phyloP scores from a whole-genome alignment of 2,888 invertebrate species.

The Luperina nickerlii region DNA sequence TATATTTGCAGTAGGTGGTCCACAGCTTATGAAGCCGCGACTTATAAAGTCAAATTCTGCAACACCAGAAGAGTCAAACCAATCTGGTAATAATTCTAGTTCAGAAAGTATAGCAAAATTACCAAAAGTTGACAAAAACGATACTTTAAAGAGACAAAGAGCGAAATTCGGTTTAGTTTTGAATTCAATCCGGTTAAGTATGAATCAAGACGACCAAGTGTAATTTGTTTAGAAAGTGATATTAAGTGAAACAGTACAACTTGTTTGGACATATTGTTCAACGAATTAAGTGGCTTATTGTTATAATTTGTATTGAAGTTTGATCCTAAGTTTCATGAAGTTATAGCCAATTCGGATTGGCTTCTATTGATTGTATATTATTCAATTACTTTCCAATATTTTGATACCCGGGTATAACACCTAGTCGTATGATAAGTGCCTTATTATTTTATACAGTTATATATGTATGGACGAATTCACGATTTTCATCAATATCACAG shows the following conservation, averaged over 20 bases:
- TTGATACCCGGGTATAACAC: constrained; percentile 70
- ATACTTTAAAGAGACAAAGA: constrained; percentile 86
- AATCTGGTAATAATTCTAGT: constrained; percentile 79
- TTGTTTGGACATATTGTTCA: constrained; percentile 30
- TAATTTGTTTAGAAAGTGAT: constrained; percentile 63
- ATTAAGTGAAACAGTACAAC: constrained; percentile 51
- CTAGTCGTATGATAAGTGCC: constrained; percentile 84
- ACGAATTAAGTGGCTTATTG: constrained; percentile 33
- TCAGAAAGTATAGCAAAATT: constrained; percentile 81
- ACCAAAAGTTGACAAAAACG: constrained; percentile 85
- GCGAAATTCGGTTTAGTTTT: constrained; percentile 85
- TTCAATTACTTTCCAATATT: constrained; percentile 43
- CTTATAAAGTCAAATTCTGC: constrained; percentile 83
- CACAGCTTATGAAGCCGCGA: constrained; percentile 78
- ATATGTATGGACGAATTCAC: constrained; percentile 33
- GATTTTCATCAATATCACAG: constrained; percentile 1
- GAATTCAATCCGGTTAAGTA: constrained; percentile 84
- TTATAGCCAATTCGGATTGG: constrained; percentile 1
- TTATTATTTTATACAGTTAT: constrained; percentile 76
- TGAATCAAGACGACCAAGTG: constrained; percentile 82
- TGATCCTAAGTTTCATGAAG: constrained; percentile 19
- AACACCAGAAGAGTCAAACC: constrained; percentile 82
- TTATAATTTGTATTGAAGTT: constrained; percentile 25
- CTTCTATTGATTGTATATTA: constrained; percentile 32
- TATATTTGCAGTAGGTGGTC: constrained; percentile 83